Evolutionary conservation across 2,113 vertebrate genomes (phyloP), one percentile per base, ranked within the genome.

Genomic region (Prietella phreatophila): DNA sequence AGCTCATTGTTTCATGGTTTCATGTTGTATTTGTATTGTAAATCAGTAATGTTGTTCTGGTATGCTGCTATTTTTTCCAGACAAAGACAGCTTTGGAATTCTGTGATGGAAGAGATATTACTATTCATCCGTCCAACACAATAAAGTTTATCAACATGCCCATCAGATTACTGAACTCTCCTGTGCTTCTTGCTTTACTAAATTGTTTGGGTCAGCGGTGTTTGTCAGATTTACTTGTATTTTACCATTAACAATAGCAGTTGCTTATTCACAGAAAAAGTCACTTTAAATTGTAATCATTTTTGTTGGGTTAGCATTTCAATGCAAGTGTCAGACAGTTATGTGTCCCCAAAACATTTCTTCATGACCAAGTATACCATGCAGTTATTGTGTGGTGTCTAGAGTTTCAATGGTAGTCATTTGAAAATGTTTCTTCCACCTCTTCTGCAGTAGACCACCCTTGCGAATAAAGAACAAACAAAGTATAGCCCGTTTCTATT

Each of bases 31-130:
- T 84, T 69, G 91, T 91, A 91, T 47, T 47, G 47, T 47, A 92
- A 95, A 94, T 90, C 90, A 92, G 89, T 79, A 82, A 85, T 56
- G 88, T 86, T 89, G 86, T 90, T 87, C 87, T 93, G 89, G 92
- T 93, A 79, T 84, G 84, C 90, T 42, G 85, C 73, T 91, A 89
- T 88, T 89, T 91, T 91, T 94, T 92, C 89, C 89, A 86, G 92
- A 89, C 84, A 85, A 87, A 93, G 91, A 93, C 87, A 61, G 25
- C 86, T 87, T 80, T 84, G 87, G 87, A 86, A 92, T 76, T 82
- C 85, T 73, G 75, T 80, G 84, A 55, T 89, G 84, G 56, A 87
- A 58, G 47, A 86, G 79, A 90, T 65, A 82, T 79, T n/a, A 5
- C 47, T 25, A 50, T 76, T 76, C 42, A 13, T 50, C 22, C 14